Evolutionary conservation across 2,797 vertebrate species (phyloP), one percentile per base, ranked within the genome.

Genomic region (Bradypodion ventrale): DNA sequence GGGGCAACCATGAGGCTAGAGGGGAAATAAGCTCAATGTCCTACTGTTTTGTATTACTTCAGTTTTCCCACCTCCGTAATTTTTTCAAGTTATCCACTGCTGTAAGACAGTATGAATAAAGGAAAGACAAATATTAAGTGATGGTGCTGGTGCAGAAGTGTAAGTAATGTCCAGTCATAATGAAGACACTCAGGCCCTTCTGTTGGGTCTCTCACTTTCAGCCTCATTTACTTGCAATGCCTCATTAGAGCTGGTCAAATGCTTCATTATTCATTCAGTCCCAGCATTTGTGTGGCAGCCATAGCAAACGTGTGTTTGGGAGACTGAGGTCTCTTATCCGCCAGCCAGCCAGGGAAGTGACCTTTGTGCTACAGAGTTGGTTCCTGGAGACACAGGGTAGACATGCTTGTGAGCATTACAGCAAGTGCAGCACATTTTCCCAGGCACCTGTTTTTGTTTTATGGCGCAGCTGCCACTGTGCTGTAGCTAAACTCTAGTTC

Each of bases 141-240:
- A 72, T 46, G 69, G 32, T 75, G 68, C 0, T 0, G 56, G 80
- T 65, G 70, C 37, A 74, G 70, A n/a, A 63, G 42, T 88, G 80
- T 86, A 91, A 92, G 80, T 92, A 89, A 90, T 68, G 46, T 77
- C 79, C 79, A 84, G 46, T 74, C 89, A 82, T 92, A 87, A 90
- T 91, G 89, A 89, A 93, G 89, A 90, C 87, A 88, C 8, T 32
- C 56, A 0, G 0, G 87, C 65, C 82, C 81, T 80, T 90, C 85
- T 87, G 90, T 80, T 89, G 72, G 4, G 2, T 63, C 84, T 93
- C 83, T 76, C 80, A 83, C 87, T 85, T 88, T 90, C 42, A 72
- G 89, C 83, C 83, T 93, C 29, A 5, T 93, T 93, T 92, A 79
- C 86, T 91, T 89, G 87, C 91, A 92, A 91, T 91, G 91, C 89